Conservation (phyloP, 2,113 vertebrate genomes). For the Cyanoramphus novaezelandiae region DNA sequence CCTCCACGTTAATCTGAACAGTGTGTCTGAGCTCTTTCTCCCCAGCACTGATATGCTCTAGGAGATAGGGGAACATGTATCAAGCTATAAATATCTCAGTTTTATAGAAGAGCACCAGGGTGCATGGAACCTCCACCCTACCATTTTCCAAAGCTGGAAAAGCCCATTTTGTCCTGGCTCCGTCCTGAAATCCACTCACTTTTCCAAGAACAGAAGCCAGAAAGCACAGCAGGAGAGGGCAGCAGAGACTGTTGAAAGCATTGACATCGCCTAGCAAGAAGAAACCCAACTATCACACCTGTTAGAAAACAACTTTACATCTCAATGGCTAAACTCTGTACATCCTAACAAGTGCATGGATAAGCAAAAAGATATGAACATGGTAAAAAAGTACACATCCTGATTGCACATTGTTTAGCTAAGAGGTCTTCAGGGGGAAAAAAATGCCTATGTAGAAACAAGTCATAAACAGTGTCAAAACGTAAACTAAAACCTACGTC, state of each 20-base stretch:
- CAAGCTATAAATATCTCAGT: background rate
- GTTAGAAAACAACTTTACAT: background rate
- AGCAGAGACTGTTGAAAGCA: slow-evolving; percentile 45
- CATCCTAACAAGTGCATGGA: background rate
- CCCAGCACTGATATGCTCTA: background rate
- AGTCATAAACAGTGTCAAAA: background rate
- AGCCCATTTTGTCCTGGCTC: background rate
- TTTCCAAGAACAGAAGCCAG: background rate
- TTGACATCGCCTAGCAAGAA: background rate
- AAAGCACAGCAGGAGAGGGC: slow-evolving; percentile 65
- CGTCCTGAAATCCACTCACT: background rate
- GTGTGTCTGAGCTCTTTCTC: background rate
- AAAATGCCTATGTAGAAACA: background rate
- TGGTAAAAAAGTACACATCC: background rate
- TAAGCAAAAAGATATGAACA: background rate
- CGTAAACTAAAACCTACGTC: background rate
- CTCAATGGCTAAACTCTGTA: background rate
- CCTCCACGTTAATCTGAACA: rapidly evolving
- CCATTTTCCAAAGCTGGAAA: background rate
- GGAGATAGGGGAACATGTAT: background rate
- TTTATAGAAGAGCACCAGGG: background rate
- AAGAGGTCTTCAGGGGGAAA: background rate
- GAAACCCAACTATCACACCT: background rate
- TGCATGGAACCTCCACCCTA: background rate
- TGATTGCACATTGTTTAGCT: background rate